Base-by-base conservation (phyloP, 2,113 vertebrate genomes). In the Serinus canaria region DNA sequence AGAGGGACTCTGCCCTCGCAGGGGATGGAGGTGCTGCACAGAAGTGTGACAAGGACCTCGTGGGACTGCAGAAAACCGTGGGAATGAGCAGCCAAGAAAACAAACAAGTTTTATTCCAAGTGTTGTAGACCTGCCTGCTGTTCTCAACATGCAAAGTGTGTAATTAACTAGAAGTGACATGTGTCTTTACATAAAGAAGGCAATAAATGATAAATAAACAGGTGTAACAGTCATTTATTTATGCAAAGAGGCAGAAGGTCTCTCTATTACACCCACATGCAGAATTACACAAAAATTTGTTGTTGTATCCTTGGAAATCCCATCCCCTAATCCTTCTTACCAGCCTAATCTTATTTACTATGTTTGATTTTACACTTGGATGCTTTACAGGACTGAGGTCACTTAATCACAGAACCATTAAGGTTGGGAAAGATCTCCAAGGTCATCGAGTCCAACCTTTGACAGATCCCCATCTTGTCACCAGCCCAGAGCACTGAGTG, bases 1-100 rank as follows among this genome's bases (percentile, higher is more conserved):
- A 20, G 77, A 7, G 30, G 87, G 94, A 17, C 64, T 89, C 52
- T 96, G 95, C 50, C 87, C 83, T 67, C 52, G 75, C 44, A 64
- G 75, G 37, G 74, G 44, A 35, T 95, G 94, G 95, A 97, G 84
- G 46, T 96, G 94, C 69, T 97, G 96, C 66, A 72, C 74, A 49
- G 83, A 91, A 64, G 2, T 72, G 44, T 81, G 47, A 79, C 12
- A 47, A 69, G 33, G 14, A 60, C 50, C 46, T 46, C 23, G 3
- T 0, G 2, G 67, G 62, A 56, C 0, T 74, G 89, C 35, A 81
- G 35, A 52, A 81, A 94, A 55, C 5, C 60, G 21, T 5, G 37
- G 59, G 69, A 86, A 41, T 31, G 10, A 18, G 17, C 1, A 4
- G 33, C 20, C 41, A 50, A n/a, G 72, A 28, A 74, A 58, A 6